Evolutionary conservation across 2,888 invertebrate genomes (phyloP), one percentile per base, ranked within the genome.

Genomic region (Meganola albula): DNA sequence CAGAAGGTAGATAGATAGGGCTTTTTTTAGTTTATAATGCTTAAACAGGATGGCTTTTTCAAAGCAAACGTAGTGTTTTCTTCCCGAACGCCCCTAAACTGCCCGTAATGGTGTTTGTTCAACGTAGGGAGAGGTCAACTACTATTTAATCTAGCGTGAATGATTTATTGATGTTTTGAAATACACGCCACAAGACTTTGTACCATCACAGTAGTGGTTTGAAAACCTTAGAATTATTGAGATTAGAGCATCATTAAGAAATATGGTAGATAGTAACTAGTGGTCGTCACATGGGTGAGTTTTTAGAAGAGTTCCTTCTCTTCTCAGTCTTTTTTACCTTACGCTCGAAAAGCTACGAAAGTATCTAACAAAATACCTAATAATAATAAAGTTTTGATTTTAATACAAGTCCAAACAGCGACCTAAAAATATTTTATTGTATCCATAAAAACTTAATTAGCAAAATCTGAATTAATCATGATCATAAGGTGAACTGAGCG

Each of bases 141-240:
- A 74, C 69, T 75, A 76, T 79, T 80, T 75, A 84, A 84, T 83
- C 77, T 80, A 74, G 66, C 71, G 77, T 80, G 76, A 79, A 83
- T 83, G 83, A 84, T 84, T 77, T 73, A 84, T 80, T 58, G 72
- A 62, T 72, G 68, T 72, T 74, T 75, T 77, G 63, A 75, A 75
- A 74, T 68, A 46, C 48, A 35, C 38, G 42, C 48, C 40, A 46
- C 44, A 50, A 47, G 34, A 37, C 34, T 37, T 25, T 26, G 37
- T 18, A 16, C 25, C 13, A 20, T 3, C 8, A 20, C 3, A 5
- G 20, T 7, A 20, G 8, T n/a, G n/a, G n/a, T n/a, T n/a, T n/a
- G n/a, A n/a, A n/a, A n/a, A n/a, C n/a, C n/a, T n/a, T n/a, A n/a
- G n/a, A n/a, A n/a, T n/a, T n/a, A n/a, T n/a, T n/a, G n/a, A n/a